These are phyloP conservation scores for Rhopilema esculentum DNA, from an alignment of 30 jellyfish, hydroid and myxozoan genomes.

Conservation along the genomic window DNA sequence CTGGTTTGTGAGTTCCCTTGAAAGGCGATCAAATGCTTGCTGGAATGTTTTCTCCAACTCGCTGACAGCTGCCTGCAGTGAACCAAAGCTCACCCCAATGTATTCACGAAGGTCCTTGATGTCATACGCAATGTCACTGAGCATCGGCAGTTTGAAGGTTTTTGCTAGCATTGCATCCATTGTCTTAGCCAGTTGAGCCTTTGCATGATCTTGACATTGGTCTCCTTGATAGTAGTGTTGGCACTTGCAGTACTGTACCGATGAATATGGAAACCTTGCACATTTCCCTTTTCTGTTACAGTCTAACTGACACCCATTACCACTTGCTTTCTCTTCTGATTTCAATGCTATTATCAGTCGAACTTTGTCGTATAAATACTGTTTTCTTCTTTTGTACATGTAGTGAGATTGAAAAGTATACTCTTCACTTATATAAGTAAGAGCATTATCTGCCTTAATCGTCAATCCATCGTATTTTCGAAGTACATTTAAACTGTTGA, in stretches of 20 bases:
- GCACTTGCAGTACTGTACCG: conserved; percentile 43
- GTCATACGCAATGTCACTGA: conserved; percentile 48
- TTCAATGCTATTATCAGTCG: conserved; percentile 23
- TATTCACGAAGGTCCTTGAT: conserved; percentile 47
- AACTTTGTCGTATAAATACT: not conserved
- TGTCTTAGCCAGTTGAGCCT: conserved; percentile 44
- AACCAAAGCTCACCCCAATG: conserved; percentile 32
- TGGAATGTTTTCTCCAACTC: conserved; percentile 15
- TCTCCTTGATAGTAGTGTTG: conserved; percentile 38
- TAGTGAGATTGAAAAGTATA: conserved; percentile 8
- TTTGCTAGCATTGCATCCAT: conserved; percentile 48
- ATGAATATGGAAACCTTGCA: conserved; percentile 12
- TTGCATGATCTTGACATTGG: conserved; percentile 35
- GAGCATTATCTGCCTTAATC: conserved; percentile 1
- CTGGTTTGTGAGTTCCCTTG: not conserved
- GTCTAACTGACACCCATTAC: conserved; percentile 6
- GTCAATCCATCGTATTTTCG: conserved; percentile 2
- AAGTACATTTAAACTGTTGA: conserved; percentile 25
- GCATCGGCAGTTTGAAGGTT: conserved; percentile 46
- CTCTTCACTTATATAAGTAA: conserved; percentile 16
- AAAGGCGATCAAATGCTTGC: conserved; percentile 1
- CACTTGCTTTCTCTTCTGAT: conserved; percentile 18
- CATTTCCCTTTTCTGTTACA: conserved; percentile 36
- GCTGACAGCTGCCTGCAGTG: conserved; percentile 40
- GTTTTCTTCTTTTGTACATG: conserved; percentile 1